phyloP scores from a whole-genome alignment of 2,797 vertebrate genomes.

The Anguilla marmorata region DNA sequence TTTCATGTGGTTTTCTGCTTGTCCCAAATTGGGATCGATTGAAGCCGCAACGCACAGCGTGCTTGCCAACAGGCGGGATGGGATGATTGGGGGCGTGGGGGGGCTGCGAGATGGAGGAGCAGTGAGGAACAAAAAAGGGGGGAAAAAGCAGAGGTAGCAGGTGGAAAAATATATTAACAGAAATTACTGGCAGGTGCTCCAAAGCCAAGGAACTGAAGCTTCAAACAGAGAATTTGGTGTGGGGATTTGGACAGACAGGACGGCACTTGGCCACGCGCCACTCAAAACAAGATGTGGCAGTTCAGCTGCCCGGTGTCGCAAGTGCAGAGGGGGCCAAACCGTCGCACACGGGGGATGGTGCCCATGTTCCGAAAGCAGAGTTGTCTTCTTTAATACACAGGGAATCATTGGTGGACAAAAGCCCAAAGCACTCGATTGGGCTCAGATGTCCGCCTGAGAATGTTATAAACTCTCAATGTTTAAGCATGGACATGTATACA shows the following conservation, averaged over 20 bases:
- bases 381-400: neutral
- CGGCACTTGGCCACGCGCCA: slow-evolving; percentile 31
- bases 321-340: neutral
- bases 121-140: slow-evolving; percentile 31
- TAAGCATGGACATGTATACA: neutral
- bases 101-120: neutral
- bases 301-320: slow-evolving; percentile 19
- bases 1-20: slow-evolving; percentile 61
- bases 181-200: slow-evolving; percentile 62
- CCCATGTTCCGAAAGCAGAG: neutral
- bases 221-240: slow-evolving; percentile 35
- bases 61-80: slow-evolving; percentile 38
- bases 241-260: slow-evolving; percentile 27
- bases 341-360: neutral
- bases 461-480: neutral
- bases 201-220: slow-evolving; percentile 35
- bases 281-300: slow-evolving; percentile 37
- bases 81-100: slow-evolving; percentile 18
- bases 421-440: neutral
- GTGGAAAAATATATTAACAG: slow-evolving; percentile 60
- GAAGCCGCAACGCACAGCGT: slow-evolving; percentile 50
- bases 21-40: slow-evolving; percentile 58
- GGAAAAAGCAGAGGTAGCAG: slow-evolving; percentile 53
- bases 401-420: neutral
- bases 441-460: neutral